These are phyloP conservation scores for Paramormyrops hopkinsi DNA, from an alignment of 2,797 vertebrate genomes.

Conservation along the genomic window DNA sequence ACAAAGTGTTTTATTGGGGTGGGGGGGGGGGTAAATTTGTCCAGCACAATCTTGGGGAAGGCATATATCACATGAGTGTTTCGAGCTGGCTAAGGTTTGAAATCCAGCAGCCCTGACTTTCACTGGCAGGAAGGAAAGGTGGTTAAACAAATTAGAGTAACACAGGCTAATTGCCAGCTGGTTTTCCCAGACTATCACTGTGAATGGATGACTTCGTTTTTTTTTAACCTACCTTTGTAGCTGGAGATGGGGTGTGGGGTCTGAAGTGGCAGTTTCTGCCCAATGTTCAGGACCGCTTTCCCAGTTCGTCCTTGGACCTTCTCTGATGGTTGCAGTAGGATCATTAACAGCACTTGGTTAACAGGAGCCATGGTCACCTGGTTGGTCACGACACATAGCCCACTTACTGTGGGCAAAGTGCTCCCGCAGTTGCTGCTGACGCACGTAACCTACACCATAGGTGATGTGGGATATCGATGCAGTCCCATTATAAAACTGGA, in stretches of 20 bases:
- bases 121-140: constrained; percentile 2
- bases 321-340: background rate
- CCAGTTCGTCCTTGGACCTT: background rate
- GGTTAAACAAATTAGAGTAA: constrained; percentile 12
- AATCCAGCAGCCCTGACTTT: background rate
- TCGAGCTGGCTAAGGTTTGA: background rate
- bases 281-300: background rate
- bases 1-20: background rate
- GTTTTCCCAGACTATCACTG: constrained; percentile 51
- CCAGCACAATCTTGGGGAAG: background rate
- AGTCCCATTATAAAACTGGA: constrained; percentile 36
- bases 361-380: constrained; percentile 47
- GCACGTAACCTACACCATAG: constrained; percentile 39
- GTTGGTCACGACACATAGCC: constrained; percentile 1
- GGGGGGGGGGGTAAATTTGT: background rate
- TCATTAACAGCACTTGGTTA: constrained; percentile 37
- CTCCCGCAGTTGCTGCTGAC: background rate
- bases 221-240: background rate
- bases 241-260: constrained; percentile 24
- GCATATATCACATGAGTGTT: background rate
- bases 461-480: constrained; percentile 31
- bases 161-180: background rate
- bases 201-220: constrained; percentile 42
- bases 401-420: background rate
- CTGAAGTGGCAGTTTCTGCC: constrained; percentile 15